Evolutionary conservation across 2,797 vertebrate genomes (phyloP).

Genomic region (Alauda arvensis): DNA sequence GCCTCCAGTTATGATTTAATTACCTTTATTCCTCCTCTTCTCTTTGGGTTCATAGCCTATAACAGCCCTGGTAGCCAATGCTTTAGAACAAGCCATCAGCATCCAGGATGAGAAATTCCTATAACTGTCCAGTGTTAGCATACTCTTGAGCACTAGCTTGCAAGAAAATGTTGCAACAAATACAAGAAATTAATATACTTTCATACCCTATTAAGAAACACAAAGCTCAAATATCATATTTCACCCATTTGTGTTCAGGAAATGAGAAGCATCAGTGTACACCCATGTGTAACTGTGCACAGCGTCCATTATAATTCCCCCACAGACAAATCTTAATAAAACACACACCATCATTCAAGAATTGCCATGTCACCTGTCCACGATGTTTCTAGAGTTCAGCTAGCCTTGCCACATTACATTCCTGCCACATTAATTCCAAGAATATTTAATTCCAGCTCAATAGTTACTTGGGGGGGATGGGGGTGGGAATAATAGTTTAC

Average conservation of each 20-base stretch:
- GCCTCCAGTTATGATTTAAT: conserved; percentile 27
- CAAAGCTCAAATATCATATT: background rate
- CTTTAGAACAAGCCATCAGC: conserved; percentile 18
- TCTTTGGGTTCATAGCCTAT: background rate
- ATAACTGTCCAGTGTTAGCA: background rate
- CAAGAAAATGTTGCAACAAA: conserved; percentile 13
- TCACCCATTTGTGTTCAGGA: background rate
- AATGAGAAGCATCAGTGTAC: background rate
- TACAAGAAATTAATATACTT: conserved; percentile 1
- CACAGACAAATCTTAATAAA: background rate
- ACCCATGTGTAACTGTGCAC: background rate
- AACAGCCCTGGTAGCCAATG: conserved; percentile 12
- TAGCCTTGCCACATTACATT: background rate
- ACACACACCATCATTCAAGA: background rate
- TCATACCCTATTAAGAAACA: background rate
- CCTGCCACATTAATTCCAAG: background rate
- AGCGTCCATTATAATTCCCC: background rate
- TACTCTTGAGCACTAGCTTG: conserved; percentile 18
- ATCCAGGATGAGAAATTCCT: conserved; percentile 13
- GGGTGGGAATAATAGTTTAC: background rate
- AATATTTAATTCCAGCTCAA: background rate
- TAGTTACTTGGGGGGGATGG: background rate
- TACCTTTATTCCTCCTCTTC: conserved; percentile 19
- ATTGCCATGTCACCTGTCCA: background rate
- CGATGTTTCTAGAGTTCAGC: background rate